Base-by-base conservation (phyloP, 2,888 invertebrate genomes). In the Rhingia campestris region DNA sequence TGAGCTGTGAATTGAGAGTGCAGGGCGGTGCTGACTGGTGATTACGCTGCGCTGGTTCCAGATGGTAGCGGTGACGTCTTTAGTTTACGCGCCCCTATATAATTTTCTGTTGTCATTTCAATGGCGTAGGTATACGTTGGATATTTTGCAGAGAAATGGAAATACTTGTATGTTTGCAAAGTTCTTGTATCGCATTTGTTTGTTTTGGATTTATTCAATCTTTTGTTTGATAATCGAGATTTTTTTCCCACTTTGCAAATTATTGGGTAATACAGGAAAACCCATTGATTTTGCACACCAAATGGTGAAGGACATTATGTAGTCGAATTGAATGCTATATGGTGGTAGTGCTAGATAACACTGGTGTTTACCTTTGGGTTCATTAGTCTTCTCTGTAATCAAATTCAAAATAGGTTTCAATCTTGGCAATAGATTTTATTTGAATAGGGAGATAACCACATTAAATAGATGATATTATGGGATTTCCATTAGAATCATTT, bases 201-300 rank as follows among this genome's bases (percentile, higher is more conserved):
- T 80, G 69, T 73, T 79, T 73, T 79, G 53, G 67, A 32, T 58
- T 70, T 22, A 54, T 49, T 67, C 56, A 63, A 41, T 66, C 80
- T 72, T 66, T 81, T 70, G 76, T 77, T 51, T 76, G 77, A 33
- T 30, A 41, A 66, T 61, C 35, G 51, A 22, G 22, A 22, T 2
- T 22, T 51, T 37, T 39, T 63, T 54, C 59, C 59, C 56, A 69
- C n/a, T 63, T 77, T 54, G 73, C 43, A 59, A 56, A 73, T 51
- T 61, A 61, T 61, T 45, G 45, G 43, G 53, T 53, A 56, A 75
- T 10, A 47, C 37, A 41, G 61, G 53, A 59, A 43, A 63, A 69
- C 32, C 32, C 64, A 74, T 61, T 74, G 84, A 70, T 79, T 82
- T 74, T 59, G 54, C 56, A 63, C 63, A 70, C 51, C 73, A 64